A percentile compares a stretch with the other conserved stretches of the same genome.
These are phyloP conservation scores for Morpho deidamia DNA, from an alignment of 2,888 invertebrate species.

Conservation along the genomic window DNA sequence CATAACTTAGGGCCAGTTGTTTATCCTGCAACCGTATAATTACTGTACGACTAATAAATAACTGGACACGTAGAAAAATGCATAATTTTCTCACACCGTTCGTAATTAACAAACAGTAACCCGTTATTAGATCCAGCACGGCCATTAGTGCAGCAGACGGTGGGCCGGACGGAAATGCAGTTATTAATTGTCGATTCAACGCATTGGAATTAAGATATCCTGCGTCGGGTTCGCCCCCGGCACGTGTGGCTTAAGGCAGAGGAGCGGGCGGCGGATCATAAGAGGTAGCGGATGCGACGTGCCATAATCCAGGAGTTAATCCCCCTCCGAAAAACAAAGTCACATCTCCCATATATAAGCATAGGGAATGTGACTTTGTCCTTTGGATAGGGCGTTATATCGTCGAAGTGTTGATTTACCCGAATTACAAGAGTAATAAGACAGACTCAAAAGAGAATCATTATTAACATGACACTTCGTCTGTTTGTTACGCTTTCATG, in stretches of 20 bases:
- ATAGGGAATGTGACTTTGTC: no score
- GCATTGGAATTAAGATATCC: conserved; percentile 23
- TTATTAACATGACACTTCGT: no score
- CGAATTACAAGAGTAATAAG: no score
- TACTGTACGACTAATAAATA: conserved; percentile 3
- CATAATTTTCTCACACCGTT: conserved; percentile 9
- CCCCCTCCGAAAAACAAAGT: no score
- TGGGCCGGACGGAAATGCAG: conserved; percentile 1
- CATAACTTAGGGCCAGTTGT: no score
- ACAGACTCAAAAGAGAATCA: no score
- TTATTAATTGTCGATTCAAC: conserved; percentile 15
- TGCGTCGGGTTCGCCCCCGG: conserved; percentile 5
- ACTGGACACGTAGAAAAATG: neutral
- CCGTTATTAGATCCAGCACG: conserved; percentile 14
- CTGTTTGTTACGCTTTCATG: no score
- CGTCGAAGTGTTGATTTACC: neutral
- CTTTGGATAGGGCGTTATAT: no score
- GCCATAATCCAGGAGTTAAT: neutral
- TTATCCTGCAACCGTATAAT: no score
- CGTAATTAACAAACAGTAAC: conserved; percentile 15
- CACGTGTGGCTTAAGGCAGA: neutral
- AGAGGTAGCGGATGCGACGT: no score
- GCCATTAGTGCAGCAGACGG: neutral
- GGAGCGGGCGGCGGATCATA: neutral
- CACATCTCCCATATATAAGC: no score